Conservation (phyloP, 2,113 vertebrate genomes). For the Chloebia gouldiae region DNA sequence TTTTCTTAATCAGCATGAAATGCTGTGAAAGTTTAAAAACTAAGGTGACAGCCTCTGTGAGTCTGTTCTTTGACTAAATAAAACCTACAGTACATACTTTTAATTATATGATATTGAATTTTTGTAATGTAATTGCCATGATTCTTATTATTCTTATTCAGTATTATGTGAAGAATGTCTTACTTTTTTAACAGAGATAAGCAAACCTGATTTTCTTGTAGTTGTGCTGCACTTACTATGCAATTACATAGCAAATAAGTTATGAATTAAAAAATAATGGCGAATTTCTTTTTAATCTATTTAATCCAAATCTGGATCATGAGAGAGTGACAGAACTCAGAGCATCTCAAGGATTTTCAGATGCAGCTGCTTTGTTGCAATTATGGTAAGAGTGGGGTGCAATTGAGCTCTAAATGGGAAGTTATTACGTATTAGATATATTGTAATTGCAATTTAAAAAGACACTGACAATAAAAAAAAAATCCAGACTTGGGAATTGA, state of each 20-base stretch:
- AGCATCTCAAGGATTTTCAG: conserved; percentile 10
- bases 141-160: too few species aligned
- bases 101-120: conserved; percentile 43
- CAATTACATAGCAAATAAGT: conserved; percentile 58
- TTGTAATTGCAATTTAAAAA: background rate
- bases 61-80: conserved; percentile 5
- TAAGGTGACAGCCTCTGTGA: background rate
- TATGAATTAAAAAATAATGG: conserved; percentile 54
- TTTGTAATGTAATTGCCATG: background rate
- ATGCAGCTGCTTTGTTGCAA: background rate
- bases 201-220: conserved; percentile 54
- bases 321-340: conserved; percentile 16
- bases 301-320: conserved; percentile 47
- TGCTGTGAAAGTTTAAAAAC: background rate
- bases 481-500: too few species aligned
- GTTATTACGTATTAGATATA: background rate
- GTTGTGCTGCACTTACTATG: conserved; percentile 50
- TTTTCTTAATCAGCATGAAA: background rate
- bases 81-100: background rate
- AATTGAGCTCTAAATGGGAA: background rate
- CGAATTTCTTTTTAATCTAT: conserved; percentile 42
- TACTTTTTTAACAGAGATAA: conserved; percentile 57
- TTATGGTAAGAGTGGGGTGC: background rate
- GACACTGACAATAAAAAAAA: background rate
- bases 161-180: conserved; percentile 46